Percentiles rank a stretch among this genome's conserved stretches.
These are phyloP conservation scores for Dasysyrphus albostriatus DNA, from an alignment of 2,888 invertebrate species.

Conservation along the genomic window DNA sequence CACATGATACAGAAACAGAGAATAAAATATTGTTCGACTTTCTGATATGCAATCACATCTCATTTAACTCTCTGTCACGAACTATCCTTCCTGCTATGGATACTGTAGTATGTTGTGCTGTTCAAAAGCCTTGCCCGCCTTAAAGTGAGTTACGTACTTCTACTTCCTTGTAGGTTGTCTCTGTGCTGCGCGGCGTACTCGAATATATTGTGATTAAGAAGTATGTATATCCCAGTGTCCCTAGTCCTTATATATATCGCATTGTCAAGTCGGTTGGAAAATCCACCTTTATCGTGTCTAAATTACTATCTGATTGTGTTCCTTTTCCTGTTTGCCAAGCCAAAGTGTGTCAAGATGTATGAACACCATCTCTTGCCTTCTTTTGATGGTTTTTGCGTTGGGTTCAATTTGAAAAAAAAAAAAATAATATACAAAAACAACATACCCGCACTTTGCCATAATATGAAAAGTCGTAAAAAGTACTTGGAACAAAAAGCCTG, in stretches of 20 bases:
- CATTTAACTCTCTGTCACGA: constrained; percentile 66
- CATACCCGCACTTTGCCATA: constrained; percentile 36
- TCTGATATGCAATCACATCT: constrained; percentile 47
- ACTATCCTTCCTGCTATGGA: constrained; percentile 21
- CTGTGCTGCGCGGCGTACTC: constrained; percentile 5
- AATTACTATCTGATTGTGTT: constrained; percentile 71
- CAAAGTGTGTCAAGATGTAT: constrained; percentile 65
- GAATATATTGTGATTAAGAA: not conserved
- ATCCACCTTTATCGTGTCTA: constrained; percentile 69
- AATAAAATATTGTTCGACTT: constrained; percentile 26
- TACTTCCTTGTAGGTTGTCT: constrained; percentile 55
- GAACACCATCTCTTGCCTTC: constrained; percentile 45
- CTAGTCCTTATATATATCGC: not conserved
- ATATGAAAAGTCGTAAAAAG: constrained; percentile 12
- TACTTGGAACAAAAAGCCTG: constrained; percentile 38
- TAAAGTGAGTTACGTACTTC: constrained; percentile 28
- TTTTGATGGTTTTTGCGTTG: constrained; percentile 16
- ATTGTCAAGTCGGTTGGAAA: constrained; percentile 62
- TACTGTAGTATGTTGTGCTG: not conserved
- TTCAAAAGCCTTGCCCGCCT: constrained; percentile 27
- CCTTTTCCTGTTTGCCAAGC: constrained; percentile 59
- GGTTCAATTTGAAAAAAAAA: constrained; percentile 15
- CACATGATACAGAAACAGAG: not conserved
- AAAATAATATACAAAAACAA: constrained; percentile 1
- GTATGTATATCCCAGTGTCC: constrained; percentile 22